Evolutionary conservation across 92 coral and sea anemone species (phyloP).

Genomic region (Heteractis magnifica): DNA sequence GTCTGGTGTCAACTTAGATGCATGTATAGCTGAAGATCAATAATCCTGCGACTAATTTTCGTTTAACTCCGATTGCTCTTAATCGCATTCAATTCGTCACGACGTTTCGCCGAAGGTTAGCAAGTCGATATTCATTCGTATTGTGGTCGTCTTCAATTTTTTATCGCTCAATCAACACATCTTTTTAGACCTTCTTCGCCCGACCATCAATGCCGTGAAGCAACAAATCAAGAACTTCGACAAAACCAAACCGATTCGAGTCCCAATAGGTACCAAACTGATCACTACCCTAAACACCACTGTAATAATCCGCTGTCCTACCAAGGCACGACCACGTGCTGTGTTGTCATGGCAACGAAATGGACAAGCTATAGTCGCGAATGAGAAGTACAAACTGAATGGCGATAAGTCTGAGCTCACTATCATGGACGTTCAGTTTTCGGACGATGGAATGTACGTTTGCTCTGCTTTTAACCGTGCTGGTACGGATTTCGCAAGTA

Average conservation of each 20-base stretch:
- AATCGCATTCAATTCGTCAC: neutral
- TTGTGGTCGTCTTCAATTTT: neutral
- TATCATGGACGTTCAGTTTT: conserved; percentile 34
- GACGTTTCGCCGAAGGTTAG: neutral
- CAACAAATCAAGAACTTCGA: conserved; percentile 43
- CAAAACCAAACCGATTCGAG: conserved; percentile 55
- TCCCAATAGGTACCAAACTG: conserved; percentile 55
- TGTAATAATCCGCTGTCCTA: conserved; percentile 57
- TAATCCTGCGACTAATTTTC: neutral
- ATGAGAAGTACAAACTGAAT: conserved; percentile 37
- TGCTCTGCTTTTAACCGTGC: conserved; percentile 66
- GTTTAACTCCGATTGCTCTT: neutral
- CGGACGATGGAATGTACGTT: conserved; percentile 59
- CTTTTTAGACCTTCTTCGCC: conserved; percentile 21
- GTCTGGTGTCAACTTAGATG: neutral
- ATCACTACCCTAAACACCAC: conserved; percentile 60
- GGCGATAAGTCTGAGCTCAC: conserved; percentile 46
- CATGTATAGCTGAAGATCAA: neutral
- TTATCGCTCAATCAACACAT: neutral
- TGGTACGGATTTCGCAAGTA: conserved; percentile 52
- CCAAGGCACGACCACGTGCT: conserved; percentile 66
- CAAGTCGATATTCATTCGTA: neutral
- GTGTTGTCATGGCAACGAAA: conserved; percentile 60
- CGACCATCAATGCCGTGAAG: conserved; percentile 24
- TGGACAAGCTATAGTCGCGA: conserved; percentile 44